Percentiles rank a stretch among this genome's conserved stretches.
Conservation (phyloP, 2,888 invertebrate genomes). For the Andrena bucephala region DNA sequence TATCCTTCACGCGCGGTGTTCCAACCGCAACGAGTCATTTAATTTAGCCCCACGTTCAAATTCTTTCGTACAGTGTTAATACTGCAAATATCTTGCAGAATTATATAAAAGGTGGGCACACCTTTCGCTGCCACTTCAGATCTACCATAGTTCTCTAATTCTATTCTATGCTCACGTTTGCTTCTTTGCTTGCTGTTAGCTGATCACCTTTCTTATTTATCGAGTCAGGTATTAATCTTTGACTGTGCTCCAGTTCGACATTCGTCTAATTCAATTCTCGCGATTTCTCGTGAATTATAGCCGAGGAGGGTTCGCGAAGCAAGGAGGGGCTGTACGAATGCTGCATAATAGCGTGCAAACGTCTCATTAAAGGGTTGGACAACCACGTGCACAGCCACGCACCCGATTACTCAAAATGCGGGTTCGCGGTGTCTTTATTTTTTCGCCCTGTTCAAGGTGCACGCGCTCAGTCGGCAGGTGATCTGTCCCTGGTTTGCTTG, state of each 20-base stretch:
- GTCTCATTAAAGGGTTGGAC: constrained; percentile 30
- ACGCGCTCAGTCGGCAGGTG: constrained; percentile 52
- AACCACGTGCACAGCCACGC: not conserved
- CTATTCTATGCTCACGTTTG: too few species aligned
- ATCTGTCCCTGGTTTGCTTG: constrained; percentile 33
- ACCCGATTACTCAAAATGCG: constrained; percentile 42
- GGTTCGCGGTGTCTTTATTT: constrained; percentile 40
- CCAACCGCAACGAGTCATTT: not conserved
- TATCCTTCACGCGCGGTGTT: constrained; percentile 5
- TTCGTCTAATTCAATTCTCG: not conserved
- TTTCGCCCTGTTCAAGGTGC: constrained; percentile 45
- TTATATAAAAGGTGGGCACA: too few species aligned
- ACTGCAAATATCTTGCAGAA: too few species aligned
- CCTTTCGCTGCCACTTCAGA: too few species aligned
- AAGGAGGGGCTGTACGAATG: not conserved
- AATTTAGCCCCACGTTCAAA: not conserved
- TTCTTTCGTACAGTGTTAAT: not conserved
- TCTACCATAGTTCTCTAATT: too few species aligned
- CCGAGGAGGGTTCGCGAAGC: not conserved
- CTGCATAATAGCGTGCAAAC: not conserved
- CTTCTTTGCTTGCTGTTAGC: too few species aligned
- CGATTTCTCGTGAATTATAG: not conserved
- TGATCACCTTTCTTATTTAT: too few species aligned
- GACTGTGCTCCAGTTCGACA: too few species aligned
- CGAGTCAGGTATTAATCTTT: too few species aligned